Base-by-base conservation (phyloP, 2,888 invertebrate genomes). In the Panopea generosa region DNA sequence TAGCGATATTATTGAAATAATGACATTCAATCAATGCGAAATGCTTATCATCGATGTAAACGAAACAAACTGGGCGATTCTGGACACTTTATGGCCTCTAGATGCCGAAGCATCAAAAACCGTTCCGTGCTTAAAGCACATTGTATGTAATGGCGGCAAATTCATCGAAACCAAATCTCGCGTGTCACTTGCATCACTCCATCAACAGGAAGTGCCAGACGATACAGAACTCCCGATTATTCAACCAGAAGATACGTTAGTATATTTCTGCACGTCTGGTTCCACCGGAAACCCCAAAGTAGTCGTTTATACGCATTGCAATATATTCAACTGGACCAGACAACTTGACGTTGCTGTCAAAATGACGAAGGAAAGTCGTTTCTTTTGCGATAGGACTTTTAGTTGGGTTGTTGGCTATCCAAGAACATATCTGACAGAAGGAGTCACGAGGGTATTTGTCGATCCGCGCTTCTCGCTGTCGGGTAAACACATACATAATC, bases 201-300 rank as follows among this genome's bases (percentile, higher is more conserved):
- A 33, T 9, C 18, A 27, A 47, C 22, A 24, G 0, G 18, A 18
- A 7, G 49, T n/a, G 6, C 18, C 27, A 11, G 49, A 56, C 2
- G 40, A 57, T n/a, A 18, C 47, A 6, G 11, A 56, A 16, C 53
- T 81, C 20, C 71, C 81, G 9, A 16, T n/a, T 20, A 1, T 77
- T 18, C 69, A 76, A 24, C 77, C 81, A 1, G 81, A 81, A 33
- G 81, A 81, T 43, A 52, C 53, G 2, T 74, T 18, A 72, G 77
- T 22, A 77, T 75, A 4, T 72, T 69, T n/a, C n/a, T n/a, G n/a
- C n/a, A n/a, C n/a, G n/a, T n/a, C n/a, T n/a, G n/a, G n/a, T n/a
- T n/a, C n/a, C n/a, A 69, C 77, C 14, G 81, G 81, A 14, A 59
- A 55, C 18, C 72, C 77, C 18, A 82, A 82, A 45, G 20, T 14